phyloP scores from a whole-genome alignment of 53 echinoderm and acorn worm genomes.

The Actinopyga echinites region DNA sequence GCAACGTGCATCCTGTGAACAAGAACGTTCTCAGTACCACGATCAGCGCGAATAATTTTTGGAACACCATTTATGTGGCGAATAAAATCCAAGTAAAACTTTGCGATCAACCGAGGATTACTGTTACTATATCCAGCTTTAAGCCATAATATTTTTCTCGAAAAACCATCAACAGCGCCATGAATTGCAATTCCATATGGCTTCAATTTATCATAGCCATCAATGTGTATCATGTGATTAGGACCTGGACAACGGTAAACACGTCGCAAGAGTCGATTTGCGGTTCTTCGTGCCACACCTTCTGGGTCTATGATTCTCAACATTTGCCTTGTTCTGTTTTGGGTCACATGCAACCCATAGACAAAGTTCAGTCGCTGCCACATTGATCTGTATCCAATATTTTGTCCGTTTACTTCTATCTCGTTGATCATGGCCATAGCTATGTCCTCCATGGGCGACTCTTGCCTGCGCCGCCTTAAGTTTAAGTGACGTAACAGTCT shows the following conservation, averaged over 20 bases:
- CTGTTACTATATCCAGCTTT: slow-evolving; percentile 57
- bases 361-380: slow-evolving; percentile 41
- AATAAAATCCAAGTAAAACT: slow-evolving; percentile 47
- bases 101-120: slow-evolving; percentile 38
- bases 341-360: slow-evolving; percentile 37
- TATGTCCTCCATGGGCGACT: slow-evolving; percentile 28
- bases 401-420: not conserved
- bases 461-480: not conserved
- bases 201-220: slow-evolving; percentile 65
- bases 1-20: slow-evolving; percentile 20
- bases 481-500: not conserved
- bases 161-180: slow-evolving; percentile 73
- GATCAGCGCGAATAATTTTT: slow-evolving; percentile 49
- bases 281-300: slow-evolving; percentile 43
- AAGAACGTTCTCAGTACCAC: slow-evolving; percentile 58
- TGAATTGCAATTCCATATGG: slow-evolving; percentile 60
- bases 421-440: not conserved
- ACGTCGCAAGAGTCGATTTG: slow-evolving; percentile 50
- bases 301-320: slow-evolving; percentile 57
- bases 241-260: slow-evolving; percentile 48
- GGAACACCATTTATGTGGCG: slow-evolving; percentile 35
- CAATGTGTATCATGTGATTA: slow-evolving; percentile 56
- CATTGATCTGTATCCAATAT: slow-evolving; percentile 38
- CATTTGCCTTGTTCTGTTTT: slow-evolving; percentile 21
- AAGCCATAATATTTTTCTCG: slow-evolving; percentile 61